These are phyloP conservation scores for Drosophila kurseongensis DNA, from an alignment of 1,140 invertebrate genomes.

Conservation along the genomic window DNA sequence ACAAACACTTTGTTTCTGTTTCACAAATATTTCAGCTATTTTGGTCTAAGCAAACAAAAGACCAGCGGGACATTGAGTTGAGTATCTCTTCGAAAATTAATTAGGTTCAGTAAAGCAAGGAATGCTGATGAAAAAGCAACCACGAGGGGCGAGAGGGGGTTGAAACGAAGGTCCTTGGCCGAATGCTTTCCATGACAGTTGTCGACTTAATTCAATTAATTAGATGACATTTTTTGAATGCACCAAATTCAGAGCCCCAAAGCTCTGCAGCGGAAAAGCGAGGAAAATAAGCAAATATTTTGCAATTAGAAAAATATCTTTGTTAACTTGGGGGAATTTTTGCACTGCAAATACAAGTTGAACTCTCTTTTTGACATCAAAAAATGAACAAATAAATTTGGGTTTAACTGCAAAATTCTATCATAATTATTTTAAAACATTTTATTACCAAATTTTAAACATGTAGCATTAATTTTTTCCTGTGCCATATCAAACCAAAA, in stretches of 20 bases:
- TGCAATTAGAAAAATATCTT: constrained; percentile 1
- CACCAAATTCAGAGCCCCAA: constrained; percentile 20
- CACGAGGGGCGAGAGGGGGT: neutral
- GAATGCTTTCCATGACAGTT: constrained; percentile 38
- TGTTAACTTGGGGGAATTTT: neutral
- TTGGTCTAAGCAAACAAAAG: constrained; percentile 16
- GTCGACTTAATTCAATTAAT: constrained; percentile 58
- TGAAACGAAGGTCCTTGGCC: constrained; percentile 16
- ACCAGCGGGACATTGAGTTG: constrained; percentile 11
- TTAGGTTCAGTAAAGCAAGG: constrained; percentile 7
- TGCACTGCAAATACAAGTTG: neutral
- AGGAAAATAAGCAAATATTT: constrained; percentile 18
- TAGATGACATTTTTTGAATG: constrained; percentile 51
- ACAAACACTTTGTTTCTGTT: constrained; percentile 21
- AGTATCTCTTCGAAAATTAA: constrained; percentile 16
- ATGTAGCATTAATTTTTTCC: no score
- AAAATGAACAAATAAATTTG: neutral
- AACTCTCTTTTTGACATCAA: neutral
- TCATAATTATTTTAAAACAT: no score
- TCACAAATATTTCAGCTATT: constrained; percentile 29
- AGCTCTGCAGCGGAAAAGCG: neutral
- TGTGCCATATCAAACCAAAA: neutral
- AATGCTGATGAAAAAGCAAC: constrained; percentile 1
- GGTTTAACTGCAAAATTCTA: no score
- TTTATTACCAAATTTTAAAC: no score